Percentiles rank a stretch among this genome's conserved stretches.
Evolutionary conservation across 2,888 invertebrate species (phyloP).

Genomic region (Mactromeris polynyma): DNA sequence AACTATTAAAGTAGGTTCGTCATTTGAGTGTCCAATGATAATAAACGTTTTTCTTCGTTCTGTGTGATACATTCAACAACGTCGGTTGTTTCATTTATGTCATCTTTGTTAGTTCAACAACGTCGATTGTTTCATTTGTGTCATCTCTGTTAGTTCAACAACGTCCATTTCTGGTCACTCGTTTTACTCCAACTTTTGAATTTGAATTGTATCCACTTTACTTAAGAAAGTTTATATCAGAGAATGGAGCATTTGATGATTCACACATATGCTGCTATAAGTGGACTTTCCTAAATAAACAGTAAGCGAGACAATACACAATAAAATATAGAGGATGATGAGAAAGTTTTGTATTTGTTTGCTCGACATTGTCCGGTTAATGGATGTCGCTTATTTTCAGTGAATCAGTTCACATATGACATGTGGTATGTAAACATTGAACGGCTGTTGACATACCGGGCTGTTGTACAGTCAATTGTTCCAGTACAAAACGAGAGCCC

Average conservation of each 20-base stretch:
- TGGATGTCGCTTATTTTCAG: background rate
- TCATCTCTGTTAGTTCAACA: no score
- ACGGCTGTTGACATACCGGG: background rate
- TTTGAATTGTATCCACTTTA: no score
- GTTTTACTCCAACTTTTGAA: no score
- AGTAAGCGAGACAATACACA: background rate
- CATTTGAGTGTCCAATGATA: no score
- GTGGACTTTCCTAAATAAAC: conserved; percentile 3
- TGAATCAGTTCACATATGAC: background rate
- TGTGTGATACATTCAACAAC: no score
- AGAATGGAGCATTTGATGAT: background rate
- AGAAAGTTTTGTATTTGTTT: background rate
- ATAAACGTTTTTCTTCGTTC: no score
- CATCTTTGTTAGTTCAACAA: no score
- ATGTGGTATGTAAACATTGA: background rate
- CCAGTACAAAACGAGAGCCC: background rate
- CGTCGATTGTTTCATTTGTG: no score
- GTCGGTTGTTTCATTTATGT: no score
- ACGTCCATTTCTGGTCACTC: no score
- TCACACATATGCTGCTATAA: background rate
- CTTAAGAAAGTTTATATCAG: no score
- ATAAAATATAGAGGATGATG: background rate
- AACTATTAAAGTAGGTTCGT: no score
- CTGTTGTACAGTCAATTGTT: background rate
- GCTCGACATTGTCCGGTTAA: conserved; percentile 1